Evolutionary conservation across 2,113 vertebrate genomes (phyloP), one percentile per base, ranked within the genome.

Genomic region (Sylvia atricapilla): DNA sequence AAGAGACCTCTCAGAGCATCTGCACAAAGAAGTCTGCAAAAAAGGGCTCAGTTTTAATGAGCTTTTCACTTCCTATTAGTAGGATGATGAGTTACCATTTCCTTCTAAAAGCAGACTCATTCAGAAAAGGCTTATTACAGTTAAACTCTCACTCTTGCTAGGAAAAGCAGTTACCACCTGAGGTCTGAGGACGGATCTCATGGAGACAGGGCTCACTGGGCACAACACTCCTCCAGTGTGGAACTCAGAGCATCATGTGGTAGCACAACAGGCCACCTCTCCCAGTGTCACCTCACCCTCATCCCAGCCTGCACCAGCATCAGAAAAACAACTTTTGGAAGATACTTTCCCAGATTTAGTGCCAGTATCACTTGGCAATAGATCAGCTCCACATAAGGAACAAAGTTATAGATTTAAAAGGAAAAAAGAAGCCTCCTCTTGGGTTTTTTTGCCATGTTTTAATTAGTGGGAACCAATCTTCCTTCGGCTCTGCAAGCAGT

Each of bases 381-480:
- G 62, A 91, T 73, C 60, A 91, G 62, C 84, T 91, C 28, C n/a
- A 52, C 81, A 60, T 35, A 91, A 78, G 62, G 93, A 87, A 74
- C 12, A 67, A 89, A 79, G 19, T 64, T 64, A 84, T 2, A 68
- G 64, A 82, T 79, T 84, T 52, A 31, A 76, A 93, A 64, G 53
- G 69, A 91, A 91, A 93, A 46, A 96, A 84, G 49, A 91, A 93
- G 58, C 24, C 4, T 74, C 63, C 70, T 90, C 24, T 56, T 44
- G 33, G 33, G 7, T 27, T 62, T 13, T 7, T 5, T 6, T 30
- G 28, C 41, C 0, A 0, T 3, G 0, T 89, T 93, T 89, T 94
- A 91, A 91, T 96, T 93, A 94, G 56, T 69, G 73, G 53, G 52
- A 95, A 78, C n/a, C 60, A 67, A 77, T 68, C 27, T 89, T 84